Conservation (phyloP, 2,113 vertebrate species). For the Sciurus niger region DNA sequence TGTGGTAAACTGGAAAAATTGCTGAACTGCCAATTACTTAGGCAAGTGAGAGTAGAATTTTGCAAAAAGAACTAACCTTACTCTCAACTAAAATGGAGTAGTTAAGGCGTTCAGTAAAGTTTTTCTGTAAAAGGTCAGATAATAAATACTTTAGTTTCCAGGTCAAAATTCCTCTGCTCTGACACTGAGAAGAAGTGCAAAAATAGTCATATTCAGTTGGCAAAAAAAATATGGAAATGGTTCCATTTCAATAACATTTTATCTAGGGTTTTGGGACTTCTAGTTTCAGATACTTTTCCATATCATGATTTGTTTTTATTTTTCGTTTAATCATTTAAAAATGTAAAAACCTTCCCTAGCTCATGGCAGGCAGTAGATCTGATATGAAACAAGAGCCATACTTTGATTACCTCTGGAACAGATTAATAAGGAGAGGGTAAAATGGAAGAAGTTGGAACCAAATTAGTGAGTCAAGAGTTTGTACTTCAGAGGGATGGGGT, state of each 20-base stretch:
- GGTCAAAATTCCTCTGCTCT: neutral
- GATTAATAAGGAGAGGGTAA: neutral
- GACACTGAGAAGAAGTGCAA: neutral
- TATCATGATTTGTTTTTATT: neutral
- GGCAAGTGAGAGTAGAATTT: neutral
- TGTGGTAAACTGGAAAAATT: neutral
- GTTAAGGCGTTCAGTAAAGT: neutral
- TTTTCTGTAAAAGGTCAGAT: neutral
- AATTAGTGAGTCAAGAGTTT: neutral
- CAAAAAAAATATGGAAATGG: neutral
- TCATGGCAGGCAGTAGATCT: neutral
- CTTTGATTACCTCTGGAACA: neutral
- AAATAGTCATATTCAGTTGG: neutral
- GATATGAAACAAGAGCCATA: neutral
- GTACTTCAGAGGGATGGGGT: neutral
- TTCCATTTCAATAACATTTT: neutral
- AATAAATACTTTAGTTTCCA: neutral
- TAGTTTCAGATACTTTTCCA: neutral
- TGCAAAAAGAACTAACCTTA: neutral
- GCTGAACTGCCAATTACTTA: neutral
- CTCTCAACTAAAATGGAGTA: neutral
- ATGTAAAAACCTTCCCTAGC: neutral
- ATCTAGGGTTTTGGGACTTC: neutral
- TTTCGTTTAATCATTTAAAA: neutral
- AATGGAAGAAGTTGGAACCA: neutral